Evolutionary conservation across 2,797 vertebrate species (phyloP).

Genomic region (Danio choprae): DNA sequence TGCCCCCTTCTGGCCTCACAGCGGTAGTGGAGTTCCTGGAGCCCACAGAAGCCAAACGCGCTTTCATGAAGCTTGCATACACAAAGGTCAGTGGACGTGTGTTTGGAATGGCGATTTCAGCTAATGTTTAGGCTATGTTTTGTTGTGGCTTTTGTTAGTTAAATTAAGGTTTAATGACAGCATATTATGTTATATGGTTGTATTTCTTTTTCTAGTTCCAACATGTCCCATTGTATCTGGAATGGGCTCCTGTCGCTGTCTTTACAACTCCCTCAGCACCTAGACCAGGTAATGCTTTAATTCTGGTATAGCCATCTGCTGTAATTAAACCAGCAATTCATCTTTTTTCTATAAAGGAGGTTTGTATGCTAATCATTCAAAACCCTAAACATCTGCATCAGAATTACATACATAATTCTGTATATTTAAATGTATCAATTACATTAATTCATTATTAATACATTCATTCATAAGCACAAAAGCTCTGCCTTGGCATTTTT

Average conservation of each 20-base stretch:
- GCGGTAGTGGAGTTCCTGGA: constrained; percentile 94
- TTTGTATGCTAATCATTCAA: background rate
- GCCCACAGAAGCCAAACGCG: constrained; percentile 89
- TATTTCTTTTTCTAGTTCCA: constrained; percentile 81
- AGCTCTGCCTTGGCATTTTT: background rate
- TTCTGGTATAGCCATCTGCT: background rate
- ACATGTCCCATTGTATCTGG: constrained; percentile 90
- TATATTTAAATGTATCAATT: no score
- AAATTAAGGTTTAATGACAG: background rate
- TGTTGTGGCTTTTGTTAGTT: background rate
- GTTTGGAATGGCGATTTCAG: background rate
- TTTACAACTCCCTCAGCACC: constrained; percentile 78
- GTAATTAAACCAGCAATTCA: background rate
- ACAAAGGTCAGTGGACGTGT: constrained; percentile 81
- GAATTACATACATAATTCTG: background rate
- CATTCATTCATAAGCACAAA: no score
- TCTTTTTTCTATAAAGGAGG: background rate
- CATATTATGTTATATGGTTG: background rate
- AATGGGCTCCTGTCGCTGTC: constrained; percentile 93
- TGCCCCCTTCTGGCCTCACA: constrained; percentile 91
- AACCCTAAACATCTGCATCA: background rate
- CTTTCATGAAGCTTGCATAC: constrained; percentile 91
- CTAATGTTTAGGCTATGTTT: background rate
- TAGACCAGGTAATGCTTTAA: constrained; percentile 26
- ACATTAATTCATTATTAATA: no score